Conservation (phyloP, 2,888 invertebrate genomes). For the Lacanobia oleracea region DNA sequence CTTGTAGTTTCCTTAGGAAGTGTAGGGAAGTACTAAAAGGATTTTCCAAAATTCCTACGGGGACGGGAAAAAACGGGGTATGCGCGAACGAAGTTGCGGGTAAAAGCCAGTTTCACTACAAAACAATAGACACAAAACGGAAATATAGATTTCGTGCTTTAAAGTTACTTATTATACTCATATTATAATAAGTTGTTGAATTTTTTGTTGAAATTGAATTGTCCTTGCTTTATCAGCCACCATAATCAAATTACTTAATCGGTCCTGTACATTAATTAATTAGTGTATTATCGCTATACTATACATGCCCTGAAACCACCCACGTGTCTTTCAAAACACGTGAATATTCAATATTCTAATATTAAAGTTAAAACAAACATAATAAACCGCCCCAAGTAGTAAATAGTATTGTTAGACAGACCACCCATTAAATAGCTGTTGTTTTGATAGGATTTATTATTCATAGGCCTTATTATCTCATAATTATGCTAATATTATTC, state of each 20-base stretch:
- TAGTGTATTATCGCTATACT: too few relatives aligned
- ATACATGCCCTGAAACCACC: slow-evolving; percentile 11
- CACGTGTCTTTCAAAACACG: slow-evolving; percentile 2
- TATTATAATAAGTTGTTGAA: slow-evolving; percentile 6
- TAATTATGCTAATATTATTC: neutral
- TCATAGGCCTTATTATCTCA: neutral
- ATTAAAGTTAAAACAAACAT: slow-evolving; percentile 23
- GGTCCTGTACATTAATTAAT: too few relatives aligned
- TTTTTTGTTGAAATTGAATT: too few relatives aligned
- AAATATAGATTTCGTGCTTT: neutral
- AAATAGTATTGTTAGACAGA: slow-evolving; percentile 4
- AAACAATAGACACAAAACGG: too few relatives aligned
- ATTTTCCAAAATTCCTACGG: too few relatives aligned
- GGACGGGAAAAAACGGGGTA: too few relatives aligned
- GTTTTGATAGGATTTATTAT: slow-evolving; percentile 13
- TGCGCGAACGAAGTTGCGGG: too few relatives aligned
- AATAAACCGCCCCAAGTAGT: slow-evolving; percentile 9
- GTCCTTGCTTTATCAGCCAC: neutral
- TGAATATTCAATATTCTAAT: slow-evolving; percentile 31
- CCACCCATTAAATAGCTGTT: neutral
- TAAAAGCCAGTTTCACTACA: too few relatives aligned
- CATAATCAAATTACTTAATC: neutral
- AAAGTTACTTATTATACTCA: neutral
- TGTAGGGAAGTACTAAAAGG: too few relatives aligned
- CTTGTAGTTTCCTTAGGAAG: too few relatives aligned